phyloP scores from a whole-genome alignment of 2,888 invertebrate species.

The Leucania comma region DNA sequence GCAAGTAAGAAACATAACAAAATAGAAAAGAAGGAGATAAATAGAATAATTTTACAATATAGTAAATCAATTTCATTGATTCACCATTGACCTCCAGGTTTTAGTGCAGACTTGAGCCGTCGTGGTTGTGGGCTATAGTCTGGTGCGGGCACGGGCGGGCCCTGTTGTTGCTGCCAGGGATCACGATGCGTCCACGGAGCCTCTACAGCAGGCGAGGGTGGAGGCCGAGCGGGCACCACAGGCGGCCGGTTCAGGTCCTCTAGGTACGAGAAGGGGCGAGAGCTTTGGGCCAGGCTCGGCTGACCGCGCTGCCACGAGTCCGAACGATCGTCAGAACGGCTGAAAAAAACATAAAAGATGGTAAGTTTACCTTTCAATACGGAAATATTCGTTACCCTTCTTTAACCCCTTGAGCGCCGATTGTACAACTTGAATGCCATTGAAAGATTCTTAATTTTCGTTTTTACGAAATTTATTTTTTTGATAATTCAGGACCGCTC shows the following conservation, averaged over 20 bases:
- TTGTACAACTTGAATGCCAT: too few species aligned
- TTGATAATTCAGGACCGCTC: too few species aligned
- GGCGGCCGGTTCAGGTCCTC: slow-evolving; percentile 75
- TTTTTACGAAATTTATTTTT: too few species aligned
- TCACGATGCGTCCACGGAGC: slow-evolving; percentile 72
- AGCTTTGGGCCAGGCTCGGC: slow-evolving; percentile 35
- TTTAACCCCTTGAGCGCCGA: too few species aligned
- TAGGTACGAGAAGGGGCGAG: slow-evolving; percentile 81
- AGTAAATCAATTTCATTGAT: background rate
- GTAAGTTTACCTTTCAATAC: too few species aligned
- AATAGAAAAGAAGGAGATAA: background rate
- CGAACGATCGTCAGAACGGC: slow-evolving; percentile 74
- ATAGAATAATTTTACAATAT: slow-evolving; percentile 18
- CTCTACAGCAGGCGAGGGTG: slow-evolving; percentile 60
- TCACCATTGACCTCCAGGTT: slow-evolving; percentile 68
- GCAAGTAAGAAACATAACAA: background rate
- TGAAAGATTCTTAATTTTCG: too few species aligned
- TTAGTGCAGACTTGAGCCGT: slow-evolving; percentile 83
- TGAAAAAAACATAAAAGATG: slow-evolving; percentile 29
- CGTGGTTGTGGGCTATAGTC: slow-evolving; percentile 82
- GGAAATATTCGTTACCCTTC: too few species aligned
- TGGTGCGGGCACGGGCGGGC: slow-evolving; percentile 77
- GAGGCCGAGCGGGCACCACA: slow-evolving; percentile 60
- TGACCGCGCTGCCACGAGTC: slow-evolving; percentile 78
- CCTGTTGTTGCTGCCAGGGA: slow-evolving; percentile 67